Conservation (phyloP, 2,888 invertebrate species). For the Spialia ferax region DNA sequence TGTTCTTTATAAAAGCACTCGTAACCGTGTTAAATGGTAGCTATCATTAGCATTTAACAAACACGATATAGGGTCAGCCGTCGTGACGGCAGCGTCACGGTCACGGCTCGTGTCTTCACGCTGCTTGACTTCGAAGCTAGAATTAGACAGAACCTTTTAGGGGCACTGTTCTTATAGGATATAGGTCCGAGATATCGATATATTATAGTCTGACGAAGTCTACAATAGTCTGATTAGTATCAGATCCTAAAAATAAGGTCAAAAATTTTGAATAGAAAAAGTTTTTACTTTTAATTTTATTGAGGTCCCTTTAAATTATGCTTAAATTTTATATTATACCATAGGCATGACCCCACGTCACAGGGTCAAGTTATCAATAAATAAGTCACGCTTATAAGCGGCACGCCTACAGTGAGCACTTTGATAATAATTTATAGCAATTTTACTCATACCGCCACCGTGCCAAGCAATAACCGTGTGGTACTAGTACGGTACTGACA, state of each 20-base stretch:
- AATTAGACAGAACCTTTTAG: not conserved
- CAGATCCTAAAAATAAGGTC: too few relatives aligned
- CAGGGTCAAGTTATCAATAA: not conserved
- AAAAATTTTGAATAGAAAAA: too few relatives aligned
- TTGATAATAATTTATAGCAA: too few relatives aligned
- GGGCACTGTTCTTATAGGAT: not conserved
- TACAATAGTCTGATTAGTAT: too few relatives aligned
- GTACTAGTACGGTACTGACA: too few relatives aligned
- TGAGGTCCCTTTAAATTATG: too few relatives aligned
- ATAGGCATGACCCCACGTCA: not conserved
- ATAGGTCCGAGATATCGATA: not conserved
- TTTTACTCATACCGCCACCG: too few relatives aligned
- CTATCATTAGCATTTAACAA: constrained; percentile 16
- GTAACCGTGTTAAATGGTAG: constrained; percentile 11
- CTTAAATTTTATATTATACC: too few relatives aligned
- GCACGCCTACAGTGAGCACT: too few relatives aligned
- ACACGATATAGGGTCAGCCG: not conserved
- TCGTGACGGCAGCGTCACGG: constrained; percentile 25
- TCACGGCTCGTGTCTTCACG: constrained; percentile 16
- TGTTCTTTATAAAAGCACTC: not conserved
- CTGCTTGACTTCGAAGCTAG: not conserved
- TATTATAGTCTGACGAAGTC: too few relatives aligned
- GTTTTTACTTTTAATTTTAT: too few relatives aligned
- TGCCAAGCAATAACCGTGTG: too few relatives aligned
- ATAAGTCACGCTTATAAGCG: constrained; percentile 2